Base-by-base conservation (phyloP, 2,797 vertebrate genomes). In the Lates japonicus region DNA sequence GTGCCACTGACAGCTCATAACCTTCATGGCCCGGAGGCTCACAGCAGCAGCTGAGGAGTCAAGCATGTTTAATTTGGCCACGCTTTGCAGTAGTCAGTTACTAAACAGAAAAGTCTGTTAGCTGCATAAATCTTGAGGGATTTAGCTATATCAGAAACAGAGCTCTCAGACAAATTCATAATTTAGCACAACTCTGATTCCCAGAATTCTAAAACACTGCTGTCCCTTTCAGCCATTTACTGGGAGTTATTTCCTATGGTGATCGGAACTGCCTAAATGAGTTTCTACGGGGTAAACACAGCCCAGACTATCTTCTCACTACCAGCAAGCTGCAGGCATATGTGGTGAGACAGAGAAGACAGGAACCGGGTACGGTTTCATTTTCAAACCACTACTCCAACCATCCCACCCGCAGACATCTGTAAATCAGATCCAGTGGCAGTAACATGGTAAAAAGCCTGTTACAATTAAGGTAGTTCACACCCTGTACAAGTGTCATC, bases 221-320 rank as follows among this genome's bases (percentile, higher is more conserved):
- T n/a, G 19, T 69, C 73, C 25, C 72, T 71, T 67, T 66, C 33
- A 74, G 69, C 55, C 81, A 71, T 84, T 81, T 70, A 73, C 54
- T 82, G 29, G 1, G 64, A 86, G 77, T 84, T 76, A 90, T 92
- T 93, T 94, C 92, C 90, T 92, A 80, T 78, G 70, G 74, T 55
- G 70, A 78, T 66, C 55, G 68, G 76, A 85, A 72, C 74, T 74
- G 75, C 79, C 79, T 74, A 88, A 87, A 91, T 37, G 82, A n/a
- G 86, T 76, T 84, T 82, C 76, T 74, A 6, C 31, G 73, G 76
- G 80, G 83, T 90, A 93, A 94, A 95, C 89, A 92, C 89, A 92
- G 80, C 48, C 73, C 64, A 39, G 89, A 90, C 89, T 90, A 92
- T 92, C 90, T 71, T 73, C 70, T 68, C 75, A 57, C 25, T 16